These are phyloP conservation scores for Limonius californicus DNA, from an alignment of 1,140 invertebrate species.

Conservation along the genomic window DNA sequence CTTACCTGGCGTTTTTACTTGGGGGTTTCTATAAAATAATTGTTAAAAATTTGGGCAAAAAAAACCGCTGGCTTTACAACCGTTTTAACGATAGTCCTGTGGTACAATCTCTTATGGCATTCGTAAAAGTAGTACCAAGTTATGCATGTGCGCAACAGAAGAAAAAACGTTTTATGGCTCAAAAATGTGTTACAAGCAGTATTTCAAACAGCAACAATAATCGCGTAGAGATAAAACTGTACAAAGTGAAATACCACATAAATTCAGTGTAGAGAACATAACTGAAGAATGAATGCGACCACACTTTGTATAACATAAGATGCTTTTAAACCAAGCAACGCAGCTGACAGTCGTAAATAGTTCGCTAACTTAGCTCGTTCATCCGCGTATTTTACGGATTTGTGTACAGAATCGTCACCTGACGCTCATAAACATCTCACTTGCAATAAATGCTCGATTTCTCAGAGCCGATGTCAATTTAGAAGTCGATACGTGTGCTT, in stretches of 20 bases:
- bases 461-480: background rate
- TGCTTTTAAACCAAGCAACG: background rate
- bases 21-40: too few species aligned
- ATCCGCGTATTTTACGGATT: background rate
- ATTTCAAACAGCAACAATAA: too few species aligned
- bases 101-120: too few species aligned
- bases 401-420: conserved; percentile 4
- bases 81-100: too few species aligned
- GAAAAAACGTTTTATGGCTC: too few species aligned
- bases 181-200: too few species aligned
- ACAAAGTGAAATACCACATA: background rate
- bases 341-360: conserved; percentile 12
- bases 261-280: background rate
- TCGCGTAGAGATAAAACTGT: background rate
- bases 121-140: too few species aligned
- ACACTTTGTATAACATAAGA: background rate
- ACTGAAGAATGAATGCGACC: background rate
- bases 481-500: background rate
- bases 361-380: background rate
- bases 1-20: too few species aligned
- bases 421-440: conserved; percentile 16
- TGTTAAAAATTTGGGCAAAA: too few species aligned
- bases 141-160: too few species aligned
- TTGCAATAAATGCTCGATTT: background rate
- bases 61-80: too few species aligned